These are phyloP conservation scores for Leiothrix lutea DNA, from an alignment of 2,113 vertebrate species.

Conservation along the genomic window DNA sequence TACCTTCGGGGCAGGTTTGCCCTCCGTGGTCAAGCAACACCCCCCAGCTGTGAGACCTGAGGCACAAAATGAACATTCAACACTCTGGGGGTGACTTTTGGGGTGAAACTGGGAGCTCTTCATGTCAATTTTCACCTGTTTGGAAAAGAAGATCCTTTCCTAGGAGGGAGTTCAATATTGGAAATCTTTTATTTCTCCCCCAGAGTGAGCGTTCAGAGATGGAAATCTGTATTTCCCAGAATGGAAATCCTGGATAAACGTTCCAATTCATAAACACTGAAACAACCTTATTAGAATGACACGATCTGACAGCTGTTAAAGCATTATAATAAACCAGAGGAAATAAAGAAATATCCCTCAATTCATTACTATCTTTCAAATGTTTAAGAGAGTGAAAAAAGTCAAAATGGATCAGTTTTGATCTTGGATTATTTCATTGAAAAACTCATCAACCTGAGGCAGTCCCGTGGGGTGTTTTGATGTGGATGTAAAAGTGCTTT, in stretches of 20 bases:
- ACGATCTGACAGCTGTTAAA: constrained; percentile 12
- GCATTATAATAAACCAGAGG: not conserved
- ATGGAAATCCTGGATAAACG: not conserved
- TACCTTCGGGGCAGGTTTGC: not conserved
- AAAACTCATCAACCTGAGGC: not conserved
- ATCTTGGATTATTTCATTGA: constrained; percentile 8
- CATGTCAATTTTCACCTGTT: rapidly evolving
- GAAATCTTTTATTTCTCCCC: not conserved
- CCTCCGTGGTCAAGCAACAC: rapidly evolving
- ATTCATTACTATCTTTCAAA: constrained; percentile 5
- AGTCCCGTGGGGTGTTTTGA: not conserved
- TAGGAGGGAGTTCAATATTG: not conserved
- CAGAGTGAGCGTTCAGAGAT: not conserved
- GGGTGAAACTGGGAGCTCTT: not conserved
- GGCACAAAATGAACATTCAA: not conserved
- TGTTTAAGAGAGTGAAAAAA: not conserved
- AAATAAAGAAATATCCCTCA: not conserved
- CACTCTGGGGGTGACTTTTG: not conserved
- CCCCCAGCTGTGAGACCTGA: not conserved
- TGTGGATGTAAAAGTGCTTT: not conserved
- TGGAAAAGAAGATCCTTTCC: not conserved
- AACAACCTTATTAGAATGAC: not conserved
- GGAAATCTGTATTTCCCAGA: not conserved
- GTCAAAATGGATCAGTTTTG: not conserved
- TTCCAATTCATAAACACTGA: constrained; percentile 40